Evolutionary conservation across 2,113 vertebrate species (phyloP).

Genomic region (Toxotes chatareus): DNA sequence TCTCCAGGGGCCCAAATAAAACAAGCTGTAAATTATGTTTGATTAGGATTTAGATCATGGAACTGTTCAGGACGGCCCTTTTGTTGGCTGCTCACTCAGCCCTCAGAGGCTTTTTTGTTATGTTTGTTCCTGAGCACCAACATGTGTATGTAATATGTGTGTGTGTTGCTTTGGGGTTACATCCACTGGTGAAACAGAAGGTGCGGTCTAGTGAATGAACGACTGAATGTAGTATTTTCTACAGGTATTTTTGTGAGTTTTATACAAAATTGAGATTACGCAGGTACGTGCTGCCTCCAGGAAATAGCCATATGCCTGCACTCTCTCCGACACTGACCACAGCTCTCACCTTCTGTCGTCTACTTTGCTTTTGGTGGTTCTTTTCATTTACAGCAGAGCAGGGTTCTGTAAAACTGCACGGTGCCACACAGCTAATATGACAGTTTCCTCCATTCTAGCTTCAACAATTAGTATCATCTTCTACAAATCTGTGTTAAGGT

Average conservation of each 20-base stretch:
- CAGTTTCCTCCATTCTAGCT: too few relatives aligned
- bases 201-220: background rate
- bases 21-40: slow-evolving; percentile 99
- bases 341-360: background rate
- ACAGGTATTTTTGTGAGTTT: background rate
- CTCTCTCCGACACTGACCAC: background rate
- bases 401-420: too few relatives aligned
- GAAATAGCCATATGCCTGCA: background rate
- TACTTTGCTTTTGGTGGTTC: background rate
- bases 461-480: too few relatives aligned
- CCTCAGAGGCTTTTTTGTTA: slow-evolving; percentile 47
- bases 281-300: background rate
- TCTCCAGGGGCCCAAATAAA: slow-evolving; percentile 99
- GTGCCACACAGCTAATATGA: too few relatives aligned
- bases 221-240: background rate
- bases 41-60: slow-evolving; percentile 99
- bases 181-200: background rate
- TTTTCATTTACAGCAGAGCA: too few relatives aligned
- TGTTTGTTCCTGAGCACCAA: slow-evolving; percentile 22
- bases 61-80: slow-evolving; percentile 89
- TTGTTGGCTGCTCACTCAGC: slow-evolving; percentile 80
- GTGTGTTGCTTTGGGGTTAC: background rate
- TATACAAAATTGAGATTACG: background rate
- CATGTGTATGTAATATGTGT: background rate
- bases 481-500: too few relatives aligned